Evolutionary conservation across 1,140 invertebrate genomes (phyloP).

Genomic region (Phthorimaea operculella): DNA sequence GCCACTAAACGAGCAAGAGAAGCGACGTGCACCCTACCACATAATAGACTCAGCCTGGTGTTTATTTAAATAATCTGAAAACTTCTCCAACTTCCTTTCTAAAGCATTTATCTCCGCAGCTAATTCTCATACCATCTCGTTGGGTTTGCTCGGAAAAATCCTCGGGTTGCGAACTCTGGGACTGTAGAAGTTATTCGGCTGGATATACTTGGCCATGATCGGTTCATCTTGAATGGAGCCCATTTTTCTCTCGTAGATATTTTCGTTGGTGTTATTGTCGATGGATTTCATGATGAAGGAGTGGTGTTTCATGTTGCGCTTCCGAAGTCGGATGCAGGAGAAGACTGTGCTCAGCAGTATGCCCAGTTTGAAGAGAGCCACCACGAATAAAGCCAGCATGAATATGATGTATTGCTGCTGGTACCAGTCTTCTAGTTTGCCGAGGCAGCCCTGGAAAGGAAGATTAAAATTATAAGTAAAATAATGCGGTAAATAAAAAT

Average conservation of each 20-base stretch:
- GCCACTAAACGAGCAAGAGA: too few relatives aligned
- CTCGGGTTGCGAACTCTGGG: conserved; percentile 56
- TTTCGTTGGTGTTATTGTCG: conserved; percentile 48
- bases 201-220: conserved; percentile 58
- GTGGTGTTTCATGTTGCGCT: conserved; percentile 39
- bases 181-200: conserved; percentile 64
- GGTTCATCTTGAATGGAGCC: conserved; percentile 41
- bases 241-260: conserved; percentile 57
- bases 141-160: conserved; percentile 57
- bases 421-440: conserved; percentile 80
- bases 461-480: conserved; percentile 14
- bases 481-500: too few relatives aligned
- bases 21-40: conserved; percentile 36
- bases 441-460: conserved; percentile 74
- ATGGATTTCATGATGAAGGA: conserved; percentile 48
- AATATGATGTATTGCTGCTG: conserved; percentile 80
- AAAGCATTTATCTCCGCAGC: conserved; percentile 67
- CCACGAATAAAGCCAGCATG: conserved; percentile 72
- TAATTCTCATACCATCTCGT: conserved; percentile 68
- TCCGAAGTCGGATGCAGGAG: conserved; percentile 71
- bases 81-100: conserved; percentile 62
- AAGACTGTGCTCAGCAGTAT: conserved; percentile 76
- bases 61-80: conserved; percentile 61
- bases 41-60: conserved; percentile 65
- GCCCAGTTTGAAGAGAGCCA: conserved; percentile 76